Base-by-base conservation (phyloP, 2,888 invertebrate species). In the Parapristionchus giblindavisi region DNA sequence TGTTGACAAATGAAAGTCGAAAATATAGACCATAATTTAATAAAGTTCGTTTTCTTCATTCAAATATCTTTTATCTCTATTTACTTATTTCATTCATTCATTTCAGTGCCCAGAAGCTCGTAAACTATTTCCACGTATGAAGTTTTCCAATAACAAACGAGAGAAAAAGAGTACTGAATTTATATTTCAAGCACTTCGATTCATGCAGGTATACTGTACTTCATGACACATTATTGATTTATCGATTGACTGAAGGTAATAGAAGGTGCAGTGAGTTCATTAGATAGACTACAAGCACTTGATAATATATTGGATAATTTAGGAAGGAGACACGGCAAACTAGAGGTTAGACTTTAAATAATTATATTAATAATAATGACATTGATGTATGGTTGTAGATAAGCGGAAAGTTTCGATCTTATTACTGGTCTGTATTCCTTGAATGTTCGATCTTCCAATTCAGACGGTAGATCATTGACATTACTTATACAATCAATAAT, bases 341-440 rank as follows among this genome's bases (percentile, higher is more conserved):
- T 85, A n/a, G 85, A 85, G 63, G 79, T 82, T 4, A 58, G 72
- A 6, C 17, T 43, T 43, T 14, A 43, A 43, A 17, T 43, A 43
- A 43, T 14, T 14, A 8, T 43, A 43, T 8, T 14, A 43, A 43
- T 17, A 14, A 43, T 43, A 43, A 43, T 43, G 43, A 43, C 8
- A 43, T 14, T 14, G 43, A 43, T 43, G 8, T 17, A 43, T 43
- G 17, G 54, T 51, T 43, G 27, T n/a, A 75, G 51, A 65, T 78
- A 17, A 60, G 77, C 36, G 73, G 75, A 6, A 80, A 80, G 24
- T 82, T 82, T 52, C 81, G 83, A 66, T 79, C 81, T 34, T 83
- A 83, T 75, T 85, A 84, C 76, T 85, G 85, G 85, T 80, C 81
- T 32, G 80, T 80, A 8, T 85, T 85, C 72, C 80, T 83, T 34